Evolutionary conservation across 2,888 invertebrate species (phyloP), one percentile per base, ranked within the genome.

Genomic region (Tipula confusa): DNA sequence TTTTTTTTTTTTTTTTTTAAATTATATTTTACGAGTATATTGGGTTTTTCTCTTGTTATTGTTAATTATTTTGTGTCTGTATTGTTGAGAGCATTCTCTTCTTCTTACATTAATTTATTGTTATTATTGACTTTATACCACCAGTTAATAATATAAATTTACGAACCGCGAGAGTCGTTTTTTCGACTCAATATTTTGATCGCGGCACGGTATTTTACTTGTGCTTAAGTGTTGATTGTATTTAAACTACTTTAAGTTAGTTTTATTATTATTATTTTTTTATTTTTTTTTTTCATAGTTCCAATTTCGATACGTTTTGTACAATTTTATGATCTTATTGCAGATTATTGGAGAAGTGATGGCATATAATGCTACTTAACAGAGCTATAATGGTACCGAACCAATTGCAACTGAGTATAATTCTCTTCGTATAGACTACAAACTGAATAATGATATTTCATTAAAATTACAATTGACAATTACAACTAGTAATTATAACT

Each of bases 21-120:
- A n/a, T 43, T 43, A n/a, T 43, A n/a, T 43, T 43, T n/a, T n/a
- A n/a, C n/a, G n/a, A n/a, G n/a, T n/a, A n/a, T 43, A 64, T 64
- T 64, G 64, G 64, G 64, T 64, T 64, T 64, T 64, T 64, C 64
- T 64, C 64, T 64, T 64, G 64, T 64, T 64, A 64, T 64, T 64
- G 64, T 64, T 64, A 64, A 64, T 64, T 64, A 64, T 64, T 64
- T 64, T 64, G 64, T 64, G 64, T 24, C 3, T 24, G 64, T 64
- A 6, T 48, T 64, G 24, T 64, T 24, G 64, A 64, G 64, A 11
- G 64, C 24, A 64, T 24, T 24, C 11, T 33, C 6, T 64, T 64
- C 24, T 64, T 64, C 24, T 64, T 64, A 24, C 24, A 64, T 64
- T 64, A 64, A 64, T 64, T 64, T 64, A 64, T 43, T 43, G 43